Base-by-base conservation (phyloP, 2,113 vertebrate species). In the Lophius piscatorius region DNA sequence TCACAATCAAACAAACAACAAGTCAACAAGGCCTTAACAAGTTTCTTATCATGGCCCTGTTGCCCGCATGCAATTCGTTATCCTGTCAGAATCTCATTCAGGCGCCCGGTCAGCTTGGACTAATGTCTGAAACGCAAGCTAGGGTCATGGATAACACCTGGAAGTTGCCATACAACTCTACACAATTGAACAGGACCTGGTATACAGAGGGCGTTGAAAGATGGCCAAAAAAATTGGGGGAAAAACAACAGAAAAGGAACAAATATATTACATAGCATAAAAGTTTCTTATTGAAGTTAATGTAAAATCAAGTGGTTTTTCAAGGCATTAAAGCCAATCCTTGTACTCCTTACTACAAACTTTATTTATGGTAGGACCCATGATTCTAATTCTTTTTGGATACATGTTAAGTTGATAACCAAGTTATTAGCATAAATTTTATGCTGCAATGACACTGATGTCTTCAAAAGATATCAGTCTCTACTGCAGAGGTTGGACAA, bases 61-160 rank as follows among this genome's bases (percentile, higher is more conserved):
- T 52, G 17, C 17, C 47, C 20, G 23, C 28, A 9, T 5, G 2
- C 14, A 20, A 13, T 20, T 29, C 17, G 9, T 56, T 29, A 45
- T 41, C 28, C 22, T 66, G 70, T 64, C 68, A 28, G 18, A 29
- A 51, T 28, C 36, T 23, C 13, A n/a, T 34, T 44, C 28, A 52
- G 52, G 20, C 4, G 0, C 52, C 62, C 20, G 36, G 20, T 45
- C 16, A 5, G 35, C 18, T 1, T 42, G 26, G 36, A 31, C 44
- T 29, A 56, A 38, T 1, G 34, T 45, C 57, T 39, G 44, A 18
- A 51, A 45, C 26, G 23, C 36, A 21, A 17, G 6, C 24, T 51
- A 21, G 47, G 47, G 49, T 54, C 24, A 16, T 0, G 24, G 23
- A 22, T 28, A 66, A 59, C 33, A 36, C 62, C 56, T 64, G 44